Percentiles rank a stretch among this genome's conserved stretches.
Evolutionary conservation across 2,797 vertebrate genomes (phyloP).

Genomic region (Vireo griseus): DNA sequence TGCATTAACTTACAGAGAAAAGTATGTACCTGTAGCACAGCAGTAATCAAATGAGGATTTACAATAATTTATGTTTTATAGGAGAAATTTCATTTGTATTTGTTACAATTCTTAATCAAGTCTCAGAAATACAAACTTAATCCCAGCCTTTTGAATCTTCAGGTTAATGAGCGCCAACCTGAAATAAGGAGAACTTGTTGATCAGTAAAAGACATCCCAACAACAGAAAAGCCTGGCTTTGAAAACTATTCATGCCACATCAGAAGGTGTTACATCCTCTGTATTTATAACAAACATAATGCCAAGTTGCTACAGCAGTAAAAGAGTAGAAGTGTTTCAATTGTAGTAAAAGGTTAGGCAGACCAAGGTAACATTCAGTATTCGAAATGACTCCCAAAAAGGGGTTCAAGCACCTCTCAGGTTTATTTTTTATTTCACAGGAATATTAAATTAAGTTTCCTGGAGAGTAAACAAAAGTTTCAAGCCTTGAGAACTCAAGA

Average conservation of each 20-base stretch:
- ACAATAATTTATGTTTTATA: background rate
- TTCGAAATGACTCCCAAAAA: background rate
- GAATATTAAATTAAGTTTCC: background rate
- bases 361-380: background rate
- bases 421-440: background rate
- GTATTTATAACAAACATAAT: background rate
- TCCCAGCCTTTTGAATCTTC: background rate
- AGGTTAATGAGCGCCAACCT: background rate
- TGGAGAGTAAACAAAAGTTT: background rate
- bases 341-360: background rate
- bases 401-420: background rate
- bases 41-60: constrained; percentile 1
- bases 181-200: background rate
- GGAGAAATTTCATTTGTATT: background rate
- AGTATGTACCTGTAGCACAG: background rate
- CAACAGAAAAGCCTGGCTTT: background rate
- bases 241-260: background rate
- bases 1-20: background rate
- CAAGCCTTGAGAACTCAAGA: background rate
- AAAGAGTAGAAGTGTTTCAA: background rate
- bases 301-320: background rate
- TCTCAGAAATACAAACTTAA: background rate
- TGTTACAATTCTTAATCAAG: background rate
- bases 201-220: background rate
- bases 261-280: background rate